phyloP scores from a whole-genome alignment of 2,888 invertebrate genomes.

The Harpagoxenus sublaevis region DNA sequence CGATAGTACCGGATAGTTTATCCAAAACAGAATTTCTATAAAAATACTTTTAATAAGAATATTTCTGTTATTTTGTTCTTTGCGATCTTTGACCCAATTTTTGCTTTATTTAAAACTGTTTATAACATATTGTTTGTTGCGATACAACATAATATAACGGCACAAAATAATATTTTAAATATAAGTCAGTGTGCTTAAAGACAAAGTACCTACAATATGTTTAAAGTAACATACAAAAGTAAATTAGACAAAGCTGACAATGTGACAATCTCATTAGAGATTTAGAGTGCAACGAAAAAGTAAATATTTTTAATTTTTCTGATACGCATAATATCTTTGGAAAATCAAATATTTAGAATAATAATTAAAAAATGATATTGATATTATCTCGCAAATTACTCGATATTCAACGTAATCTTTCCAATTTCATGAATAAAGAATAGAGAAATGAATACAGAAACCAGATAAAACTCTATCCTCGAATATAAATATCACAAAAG shows the following conservation, averaged over 20 bases:
- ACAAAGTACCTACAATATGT: not conserved
- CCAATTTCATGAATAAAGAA: not conserved
- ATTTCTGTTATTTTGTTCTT: not conserved
- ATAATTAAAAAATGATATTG: too few relatives aligned
- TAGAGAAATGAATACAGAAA: not conserved
- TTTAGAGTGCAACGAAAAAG: not conserved
- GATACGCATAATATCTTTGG: not conserved
- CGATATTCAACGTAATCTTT: not conserved
- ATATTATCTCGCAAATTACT: not conserved
- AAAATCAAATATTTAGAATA: not conserved
- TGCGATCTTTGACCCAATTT: not conserved
- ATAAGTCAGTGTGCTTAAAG: not conserved
- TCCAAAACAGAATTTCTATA: not conserved
- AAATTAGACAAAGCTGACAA: not conserved
- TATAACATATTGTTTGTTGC: not conserved
- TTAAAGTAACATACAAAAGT: not conserved
- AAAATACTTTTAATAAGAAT: constrained; percentile 38
- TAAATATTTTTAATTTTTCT: not conserved
- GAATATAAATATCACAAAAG: constrained; percentile 30
- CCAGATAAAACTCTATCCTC: not conserved
- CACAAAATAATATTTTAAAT: not conserved
- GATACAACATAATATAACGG: not conserved
- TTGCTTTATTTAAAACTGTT: not conserved
- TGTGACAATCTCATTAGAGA: not conserved
- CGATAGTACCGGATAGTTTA: constrained; percentile 23